Conservation (phyloP, 2,888 invertebrate species). For the Callyntrura guangdongensis region DNA sequence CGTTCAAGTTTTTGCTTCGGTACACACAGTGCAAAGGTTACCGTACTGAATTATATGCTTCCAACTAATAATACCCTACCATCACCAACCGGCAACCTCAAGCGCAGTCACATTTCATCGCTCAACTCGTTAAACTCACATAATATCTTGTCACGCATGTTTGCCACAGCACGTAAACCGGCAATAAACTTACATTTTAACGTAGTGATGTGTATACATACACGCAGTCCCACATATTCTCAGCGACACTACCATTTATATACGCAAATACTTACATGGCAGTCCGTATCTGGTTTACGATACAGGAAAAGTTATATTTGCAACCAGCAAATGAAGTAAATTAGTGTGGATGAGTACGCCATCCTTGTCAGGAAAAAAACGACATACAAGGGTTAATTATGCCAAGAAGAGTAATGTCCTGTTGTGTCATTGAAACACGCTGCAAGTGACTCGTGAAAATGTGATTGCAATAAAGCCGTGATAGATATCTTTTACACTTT, state of each 20-base stretch:
- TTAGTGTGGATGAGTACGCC: neutral
- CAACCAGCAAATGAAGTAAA: neutral
- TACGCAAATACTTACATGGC: neutral
- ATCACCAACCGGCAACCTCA: neutral
- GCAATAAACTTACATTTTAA: neutral
- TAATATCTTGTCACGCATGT: slow-evolving; percentile 56
- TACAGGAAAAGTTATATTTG: neutral
- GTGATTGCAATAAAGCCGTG: neutral
- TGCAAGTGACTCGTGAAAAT: neutral
- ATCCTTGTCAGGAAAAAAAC: slow-evolving; percentile 1
- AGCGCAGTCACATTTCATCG: slow-evolving; percentile 45
- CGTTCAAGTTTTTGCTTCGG: neutral
- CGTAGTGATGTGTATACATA: neutral
- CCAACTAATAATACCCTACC: neutral
- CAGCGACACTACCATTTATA: neutral
- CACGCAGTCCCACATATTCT: too few relatives aligned
- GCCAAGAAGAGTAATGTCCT: slow-evolving; percentile 52
- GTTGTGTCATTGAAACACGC: slow-evolving; percentile 46
- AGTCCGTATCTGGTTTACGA: neutral
- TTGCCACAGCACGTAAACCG: slow-evolving; percentile 43
- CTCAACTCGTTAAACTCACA: slow-evolving; percentile 43
- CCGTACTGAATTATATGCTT: neutral
- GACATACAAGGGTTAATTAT: slow-evolving; percentile 50
- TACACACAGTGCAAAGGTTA: slow-evolving; percentile 42
- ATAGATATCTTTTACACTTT: neutral